These are phyloP conservation scores for Tangara arthus DNA, from an alignment of 2,797 vertebrate genomes.

Conservation along the genomic window DNA sequence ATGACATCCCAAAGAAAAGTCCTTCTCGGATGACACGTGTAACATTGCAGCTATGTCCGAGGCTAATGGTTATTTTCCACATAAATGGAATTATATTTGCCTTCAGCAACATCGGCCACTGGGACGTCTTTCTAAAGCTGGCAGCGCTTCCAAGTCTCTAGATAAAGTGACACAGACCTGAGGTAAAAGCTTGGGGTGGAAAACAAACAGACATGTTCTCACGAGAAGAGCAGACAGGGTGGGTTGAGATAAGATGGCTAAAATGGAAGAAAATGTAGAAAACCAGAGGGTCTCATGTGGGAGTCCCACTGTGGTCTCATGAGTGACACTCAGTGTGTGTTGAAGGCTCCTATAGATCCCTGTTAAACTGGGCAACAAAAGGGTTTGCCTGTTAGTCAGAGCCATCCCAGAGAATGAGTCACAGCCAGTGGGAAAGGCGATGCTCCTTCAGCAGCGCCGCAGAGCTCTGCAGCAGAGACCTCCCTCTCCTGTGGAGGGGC, in stretches of 20 bases:
- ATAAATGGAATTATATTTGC: constrained; percentile 1
- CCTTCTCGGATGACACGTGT: not conserved
- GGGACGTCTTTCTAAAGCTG: constrained; percentile 13
- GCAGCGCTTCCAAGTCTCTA: not conserved
- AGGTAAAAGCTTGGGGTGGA: not conserved
- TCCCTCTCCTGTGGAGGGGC: not conserved
- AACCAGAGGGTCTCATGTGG: not conserved
- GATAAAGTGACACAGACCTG: not conserved
- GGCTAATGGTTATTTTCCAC: constrained; percentile 14
- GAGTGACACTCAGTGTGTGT: not conserved
- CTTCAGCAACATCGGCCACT: not conserved
- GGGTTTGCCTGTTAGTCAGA: not conserved
- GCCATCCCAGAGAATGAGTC: not conserved
- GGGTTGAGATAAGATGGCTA: not conserved
- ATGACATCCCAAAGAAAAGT: not conserved
- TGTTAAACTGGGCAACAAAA: not conserved
- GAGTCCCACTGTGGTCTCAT: not conserved
- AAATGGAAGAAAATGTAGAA: not conserved
- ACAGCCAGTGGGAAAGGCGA: not conserved
- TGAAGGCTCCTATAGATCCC: not conserved
- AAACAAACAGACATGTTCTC: not conserved
- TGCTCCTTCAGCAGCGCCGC: not conserved
- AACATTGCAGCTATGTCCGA: not conserved
- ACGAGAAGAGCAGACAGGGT: not conserved
- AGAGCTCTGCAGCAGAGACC: not conserved